Percentiles rank a stretch among this genome's conserved stretches.
Conservation (phyloP, 2,797 vertebrate species). For the Scyliorhinus canicula region DNA sequence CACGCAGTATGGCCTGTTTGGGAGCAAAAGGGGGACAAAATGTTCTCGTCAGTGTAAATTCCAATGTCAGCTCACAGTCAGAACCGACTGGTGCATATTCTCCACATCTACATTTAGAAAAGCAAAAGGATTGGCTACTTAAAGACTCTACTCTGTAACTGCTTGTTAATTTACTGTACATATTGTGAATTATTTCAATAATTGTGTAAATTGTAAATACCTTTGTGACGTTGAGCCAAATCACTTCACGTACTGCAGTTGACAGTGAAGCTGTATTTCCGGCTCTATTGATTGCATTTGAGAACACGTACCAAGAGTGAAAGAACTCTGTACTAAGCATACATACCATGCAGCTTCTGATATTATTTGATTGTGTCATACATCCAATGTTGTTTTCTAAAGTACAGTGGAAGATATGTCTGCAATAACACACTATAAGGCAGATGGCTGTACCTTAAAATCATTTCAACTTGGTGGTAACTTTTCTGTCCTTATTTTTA, state of each 20-base stretch:
- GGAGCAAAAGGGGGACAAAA: constrained; percentile 49
- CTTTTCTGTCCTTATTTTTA: not conserved
- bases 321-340: not conserved
- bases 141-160: not conserved
- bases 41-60: not conserved
- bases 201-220: not conserved
- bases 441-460: not conserved
- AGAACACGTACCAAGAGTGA: not conserved
- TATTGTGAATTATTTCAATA: not conserved
- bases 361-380: not conserved
- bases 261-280: not conserved
- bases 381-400: not conserved
- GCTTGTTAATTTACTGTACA: not conserved
- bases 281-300: not conserved
- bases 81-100: not conserved
- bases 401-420: not conserved
- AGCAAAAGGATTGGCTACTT: not conserved
- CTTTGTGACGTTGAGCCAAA: not conserved
- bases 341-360: too few relatives aligned
- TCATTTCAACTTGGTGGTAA: not conserved
- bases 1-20: constrained; percentile 50
- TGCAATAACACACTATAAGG: not conserved
- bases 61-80: not conserved
- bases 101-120: not conserved
- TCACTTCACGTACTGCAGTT: not conserved